Evolutionary conservation across 2,888 invertebrate genomes (phyloP), one percentile per base, ranked within the genome.

Genomic region (Sycophila texana): DNA sequence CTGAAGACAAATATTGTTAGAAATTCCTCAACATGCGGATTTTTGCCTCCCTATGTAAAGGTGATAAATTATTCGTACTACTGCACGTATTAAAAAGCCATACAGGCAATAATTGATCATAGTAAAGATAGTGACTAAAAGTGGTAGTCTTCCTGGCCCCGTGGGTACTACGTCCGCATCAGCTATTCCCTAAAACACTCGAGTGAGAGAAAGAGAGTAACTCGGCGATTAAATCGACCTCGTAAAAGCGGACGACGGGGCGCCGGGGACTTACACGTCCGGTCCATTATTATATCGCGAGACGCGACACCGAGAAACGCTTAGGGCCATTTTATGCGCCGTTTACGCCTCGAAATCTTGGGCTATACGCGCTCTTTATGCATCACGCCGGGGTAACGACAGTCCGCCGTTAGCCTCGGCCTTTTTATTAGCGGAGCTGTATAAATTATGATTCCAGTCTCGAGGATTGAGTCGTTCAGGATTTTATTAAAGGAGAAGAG

Each of bases 371-470:
- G 51, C 14, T 26, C 26, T 26, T 26, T 26, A 26, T 26, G 26
- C 26, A 26, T 26, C 26, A 26, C 26, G 47, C 51, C 51, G 22
- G 66, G 22, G 67, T 51, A 14, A 2, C 51, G 26, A 53, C 67
- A 26, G 53, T 26, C 67, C 12, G 67, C 22, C 61, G 51, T 51
- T 26, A 61, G n/a, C 14, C 57, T 14, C 20, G n/a, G 16, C 18
- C 22, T 39, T 77, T 65, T 77, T 77, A 77, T 65, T 39, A 72
- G 65, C 30, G 58, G 13, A 13, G 72, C 71, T 71, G 71, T 65
- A 77, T 77, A 72, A 72, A 77, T 77, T 77, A 66, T 58, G 66
- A 72, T 77, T 71, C 66, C 68, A 74, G n/a, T 16, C 70, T 65
- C 18, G 2, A 12, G 22, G 55, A 73, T 73, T 39, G 73, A 73